Conservation (phyloP, 2,113 vertebrate species). For the Syngnathus floridae region DNA sequence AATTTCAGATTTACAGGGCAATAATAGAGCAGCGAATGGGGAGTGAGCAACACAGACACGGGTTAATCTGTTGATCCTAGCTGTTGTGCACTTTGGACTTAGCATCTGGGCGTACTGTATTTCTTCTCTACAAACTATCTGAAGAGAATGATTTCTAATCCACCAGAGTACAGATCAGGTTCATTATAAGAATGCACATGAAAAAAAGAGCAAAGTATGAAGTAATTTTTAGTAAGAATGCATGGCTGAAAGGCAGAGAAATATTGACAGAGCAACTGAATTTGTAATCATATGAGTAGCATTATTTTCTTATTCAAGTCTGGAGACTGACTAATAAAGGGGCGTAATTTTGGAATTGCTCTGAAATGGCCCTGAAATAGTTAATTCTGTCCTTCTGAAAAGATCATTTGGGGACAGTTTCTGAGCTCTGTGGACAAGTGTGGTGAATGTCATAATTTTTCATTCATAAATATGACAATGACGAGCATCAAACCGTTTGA, state of each 20-base stretch:
- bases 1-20: slow-evolving; percentile 36
- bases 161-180: slow-evolving; percentile 21
- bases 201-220: neutral
- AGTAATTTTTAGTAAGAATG: neutral
- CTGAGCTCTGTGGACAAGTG: too few species aligned
- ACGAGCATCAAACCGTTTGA: too few species aligned
- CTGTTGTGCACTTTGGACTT: slow-evolving; percentile 47
- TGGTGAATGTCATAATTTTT: too few species aligned
- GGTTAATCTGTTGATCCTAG: slow-evolving; percentile 68
- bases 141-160: slow-evolving; percentile 35
- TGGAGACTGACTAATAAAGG: neutral
- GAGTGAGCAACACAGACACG: slow-evolving; percentile 38
- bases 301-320: neutral
- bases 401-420: too few species aligned
- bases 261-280: neutral
- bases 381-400: too few species aligned
- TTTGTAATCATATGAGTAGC: neutral
- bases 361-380: too few species aligned
- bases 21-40: slow-evolving; percentile 49
- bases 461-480: too few species aligned
- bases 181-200: neutral
- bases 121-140: slow-evolving; percentile 42
- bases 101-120: slow-evolving; percentile 33
- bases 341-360: neutral
- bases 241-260: neutral